Evolutionary conservation across 53 echinoderm and acorn worm species (phyloP).

Genomic region (Hippasteria phrygiana): DNA sequence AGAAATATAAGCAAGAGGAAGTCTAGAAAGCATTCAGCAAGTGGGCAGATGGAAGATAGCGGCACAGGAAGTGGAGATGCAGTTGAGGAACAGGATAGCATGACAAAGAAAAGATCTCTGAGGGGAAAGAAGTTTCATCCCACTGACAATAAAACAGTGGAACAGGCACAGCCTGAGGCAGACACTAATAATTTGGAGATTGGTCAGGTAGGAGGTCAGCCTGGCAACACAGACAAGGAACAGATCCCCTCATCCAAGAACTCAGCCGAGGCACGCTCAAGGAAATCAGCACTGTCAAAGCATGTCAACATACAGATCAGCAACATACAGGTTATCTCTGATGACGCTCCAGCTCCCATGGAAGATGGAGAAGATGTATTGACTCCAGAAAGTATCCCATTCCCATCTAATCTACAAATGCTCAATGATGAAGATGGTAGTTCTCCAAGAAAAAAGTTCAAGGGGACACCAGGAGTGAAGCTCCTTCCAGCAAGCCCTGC

Average conservation of each 20-base stretch:
- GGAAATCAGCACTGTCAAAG: slow-evolving; percentile 8
- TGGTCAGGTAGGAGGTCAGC: neutral
- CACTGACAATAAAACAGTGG: neutral
- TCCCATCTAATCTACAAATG: neutral
- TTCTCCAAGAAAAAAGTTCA: slow-evolving; percentile 33
- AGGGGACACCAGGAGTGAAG: slow-evolving; percentile 16
- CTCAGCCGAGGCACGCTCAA: neutral
- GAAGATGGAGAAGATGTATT: neutral
- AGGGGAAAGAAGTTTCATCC: neutral
- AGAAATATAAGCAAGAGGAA: slow-evolving; percentile 1
- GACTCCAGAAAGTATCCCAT: neutral
- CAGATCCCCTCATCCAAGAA: neutral
- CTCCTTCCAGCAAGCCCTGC: neutral
- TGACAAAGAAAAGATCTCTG: neutral
- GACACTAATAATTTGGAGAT: neutral
- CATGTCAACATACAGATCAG: slow-evolving; percentile 27
- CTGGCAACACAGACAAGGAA: neutral
- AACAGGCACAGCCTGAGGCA: neutral
- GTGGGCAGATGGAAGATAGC: neutral
- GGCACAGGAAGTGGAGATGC: neutral
- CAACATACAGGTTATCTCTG: neutral
- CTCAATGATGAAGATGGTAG: slow-evolving; percentile 10
- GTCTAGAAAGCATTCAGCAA: neutral
- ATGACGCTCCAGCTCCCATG: neutral
- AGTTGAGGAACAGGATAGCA: neutral